Evolutionary conservation across 2,113 vertebrate genomes (phyloP).

Genomic region (Probosciger aterrimus): DNA sequence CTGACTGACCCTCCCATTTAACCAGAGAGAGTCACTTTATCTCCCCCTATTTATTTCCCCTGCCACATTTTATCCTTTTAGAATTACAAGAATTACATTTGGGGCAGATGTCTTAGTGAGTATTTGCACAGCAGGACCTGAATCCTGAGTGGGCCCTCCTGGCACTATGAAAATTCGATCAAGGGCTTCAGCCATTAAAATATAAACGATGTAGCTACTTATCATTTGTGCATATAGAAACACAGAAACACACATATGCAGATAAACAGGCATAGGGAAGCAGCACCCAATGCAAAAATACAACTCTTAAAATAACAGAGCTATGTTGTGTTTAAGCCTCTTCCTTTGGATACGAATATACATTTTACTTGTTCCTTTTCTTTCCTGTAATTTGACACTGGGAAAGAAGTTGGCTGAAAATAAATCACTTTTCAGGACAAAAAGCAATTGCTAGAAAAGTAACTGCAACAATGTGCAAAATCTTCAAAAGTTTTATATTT

Average conservation of each 20-base stretch:
- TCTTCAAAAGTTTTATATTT: neutral
- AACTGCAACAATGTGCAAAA: neutral
- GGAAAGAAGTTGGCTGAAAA: neutral
- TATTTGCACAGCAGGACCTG: conserved; percentile 21
- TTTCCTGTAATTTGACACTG: neutral
- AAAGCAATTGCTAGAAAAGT: neutral
- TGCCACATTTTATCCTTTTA: conserved; percentile 13
- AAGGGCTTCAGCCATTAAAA: conserved; percentile 25
- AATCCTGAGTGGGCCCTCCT: neutral
- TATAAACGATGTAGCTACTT: conserved; percentile 21
- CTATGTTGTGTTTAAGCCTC: neutral
- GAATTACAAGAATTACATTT: neutral
- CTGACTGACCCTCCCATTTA: neutral
- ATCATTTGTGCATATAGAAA: neutral
- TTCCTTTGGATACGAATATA: neutral
- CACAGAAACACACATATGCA: neutral
- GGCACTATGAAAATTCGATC: conserved; percentile 52
- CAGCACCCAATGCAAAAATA: neutral
- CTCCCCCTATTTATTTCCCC: neutral
- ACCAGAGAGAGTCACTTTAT: neutral
- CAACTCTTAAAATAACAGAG: neutral
- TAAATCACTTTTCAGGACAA: neutral
- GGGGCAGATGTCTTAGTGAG: conserved; percentile 1
- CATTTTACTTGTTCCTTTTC: neutral
- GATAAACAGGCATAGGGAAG: neutral